A percentile compares a stretch with the other conserved stretches of the same genome.
Evolutionary conservation across 2,888 invertebrate genomes (phyloP).

Genomic region (Petrophora chlorosata): DNA sequence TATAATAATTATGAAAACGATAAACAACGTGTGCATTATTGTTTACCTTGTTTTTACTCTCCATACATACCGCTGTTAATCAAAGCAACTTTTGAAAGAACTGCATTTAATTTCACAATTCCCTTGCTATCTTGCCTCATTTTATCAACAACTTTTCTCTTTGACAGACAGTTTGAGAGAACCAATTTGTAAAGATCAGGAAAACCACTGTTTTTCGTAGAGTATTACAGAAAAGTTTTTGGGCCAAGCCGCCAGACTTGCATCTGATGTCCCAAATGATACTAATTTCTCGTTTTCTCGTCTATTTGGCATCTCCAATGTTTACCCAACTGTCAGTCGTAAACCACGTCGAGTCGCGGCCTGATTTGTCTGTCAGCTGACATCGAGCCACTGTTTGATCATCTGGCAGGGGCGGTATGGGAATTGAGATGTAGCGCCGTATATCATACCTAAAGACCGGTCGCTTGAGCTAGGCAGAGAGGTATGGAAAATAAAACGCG

Average conservation of each 20-base stretch:
- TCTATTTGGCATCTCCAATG: slow-evolving; percentile 20
- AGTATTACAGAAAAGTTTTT: too few species aligned
- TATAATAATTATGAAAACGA: too few species aligned
- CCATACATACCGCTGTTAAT: too few species aligned
- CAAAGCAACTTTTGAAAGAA: too few species aligned
- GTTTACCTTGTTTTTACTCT: too few species aligned
- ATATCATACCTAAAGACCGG: background rate
- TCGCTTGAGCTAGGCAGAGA: background rate
- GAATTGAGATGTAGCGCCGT: slow-evolving; percentile 9
- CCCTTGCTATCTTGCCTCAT: background rate
- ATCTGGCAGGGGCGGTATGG: slow-evolving; percentile 8
- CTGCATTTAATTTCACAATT: too few species aligned
- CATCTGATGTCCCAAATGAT: background rate
- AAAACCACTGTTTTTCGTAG: too few species aligned
- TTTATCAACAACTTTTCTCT: background rate
- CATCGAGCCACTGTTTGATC: slow-evolving; percentile 14
- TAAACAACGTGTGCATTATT: too few species aligned
- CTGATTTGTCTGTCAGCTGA: slow-evolving; percentile 20
- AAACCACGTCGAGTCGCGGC: slow-evolving; percentile 11
- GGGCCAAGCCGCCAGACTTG: background rate
- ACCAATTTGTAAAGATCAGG: slow-evolving; percentile 1
- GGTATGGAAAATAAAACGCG: too few species aligned
- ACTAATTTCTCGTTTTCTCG: background rate
- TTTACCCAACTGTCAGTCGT: slow-evolving; percentile 28
- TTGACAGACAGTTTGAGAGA: background rate